A percentile compares a stretch with the other conserved stretches of the same genome.
These are phyloP conservation scores for Globodera rostochiensis DNA, from an alignment of 1,140 invertebrate genomes.

Conservation along the genomic window DNA sequence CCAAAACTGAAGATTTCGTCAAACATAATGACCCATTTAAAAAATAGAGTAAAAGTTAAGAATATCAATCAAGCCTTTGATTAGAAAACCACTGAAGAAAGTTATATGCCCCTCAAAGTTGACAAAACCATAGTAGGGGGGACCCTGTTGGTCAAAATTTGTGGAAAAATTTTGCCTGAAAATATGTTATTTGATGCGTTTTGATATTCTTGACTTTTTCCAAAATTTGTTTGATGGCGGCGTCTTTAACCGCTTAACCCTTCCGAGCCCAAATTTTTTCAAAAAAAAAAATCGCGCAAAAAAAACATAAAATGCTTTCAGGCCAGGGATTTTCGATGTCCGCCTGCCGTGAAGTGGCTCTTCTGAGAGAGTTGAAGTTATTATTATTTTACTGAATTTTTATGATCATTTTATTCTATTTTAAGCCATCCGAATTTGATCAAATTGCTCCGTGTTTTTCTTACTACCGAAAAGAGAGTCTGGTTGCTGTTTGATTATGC, in stretches of 20 bases:
- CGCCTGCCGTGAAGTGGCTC: slow-evolving; percentile 96
- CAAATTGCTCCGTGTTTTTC: slow-evolving; percentile 86
- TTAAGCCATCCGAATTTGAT: slow-evolving; percentile 62
- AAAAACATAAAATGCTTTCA: background rate
- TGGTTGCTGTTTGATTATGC: slow-evolving; percentile 98
- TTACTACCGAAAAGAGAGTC: slow-evolving; percentile 77
- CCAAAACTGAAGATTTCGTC: background rate
- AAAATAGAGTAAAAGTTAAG: background rate
- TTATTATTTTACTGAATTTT: slow-evolving; percentile 11
- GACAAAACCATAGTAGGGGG: no score
- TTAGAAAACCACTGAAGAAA: no score
- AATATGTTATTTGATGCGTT: background rate
- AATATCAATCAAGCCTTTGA: background rate
- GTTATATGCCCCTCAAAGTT: no score
- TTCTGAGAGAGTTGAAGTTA: slow-evolving; percentile 95
- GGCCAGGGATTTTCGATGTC: slow-evolving; percentile 89
- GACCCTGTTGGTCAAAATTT: no score
- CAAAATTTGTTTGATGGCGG: no score
- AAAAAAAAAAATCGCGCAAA: no score
- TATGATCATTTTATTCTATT: slow-evolving; percentile 21
- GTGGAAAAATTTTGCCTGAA: no score
- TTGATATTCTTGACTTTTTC: background rate
- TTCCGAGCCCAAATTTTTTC: no score
- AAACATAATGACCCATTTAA: background rate
- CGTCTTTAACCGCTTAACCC: no score